A percentile compares a stretch with the other conserved stretches of the same genome.
phyloP scores from a whole-genome alignment of 2,888 invertebrate species.

The Notocelia uddmanniana region DNA sequence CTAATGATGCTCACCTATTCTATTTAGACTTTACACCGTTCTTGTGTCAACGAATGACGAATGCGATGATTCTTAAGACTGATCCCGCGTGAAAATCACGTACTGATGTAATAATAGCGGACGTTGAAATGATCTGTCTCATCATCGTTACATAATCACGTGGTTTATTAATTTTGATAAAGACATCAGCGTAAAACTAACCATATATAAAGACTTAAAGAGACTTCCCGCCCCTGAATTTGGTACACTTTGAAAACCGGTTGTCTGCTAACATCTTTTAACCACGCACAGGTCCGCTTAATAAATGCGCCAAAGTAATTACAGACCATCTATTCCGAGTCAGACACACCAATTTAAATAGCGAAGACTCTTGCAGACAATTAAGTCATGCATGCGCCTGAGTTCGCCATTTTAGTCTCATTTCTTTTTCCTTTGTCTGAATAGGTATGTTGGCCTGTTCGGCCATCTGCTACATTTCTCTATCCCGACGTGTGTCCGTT shows the following conservation, averaged over 20 bases:
- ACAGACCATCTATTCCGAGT: conserved; percentile 56
- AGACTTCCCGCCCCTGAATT: not conserved
- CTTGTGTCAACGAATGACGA: conserved; percentile 41
- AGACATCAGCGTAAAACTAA: not conserved
- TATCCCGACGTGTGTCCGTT: conserved; percentile 69
- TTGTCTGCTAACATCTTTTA: conserved; percentile 1
- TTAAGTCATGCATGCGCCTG: conserved; percentile 58
- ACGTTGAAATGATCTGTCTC: conserved; percentile 44
- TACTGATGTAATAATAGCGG: conserved; percentile 49
- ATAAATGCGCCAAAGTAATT: conserved; percentile 60
- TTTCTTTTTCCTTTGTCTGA: conserved; percentile 64
- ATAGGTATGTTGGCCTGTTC: too few species aligned
- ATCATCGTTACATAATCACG: conserved; percentile 47
- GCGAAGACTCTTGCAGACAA: conserved; percentile 54
- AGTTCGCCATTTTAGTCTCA: conserved; percentile 47
- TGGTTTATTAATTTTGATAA: conserved; percentile 39
- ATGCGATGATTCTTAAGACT: conserved; percentile 35
- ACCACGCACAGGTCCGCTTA: conserved; percentile 6
- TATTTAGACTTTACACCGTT: conserved; percentile 27
- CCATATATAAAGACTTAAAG: not conserved
- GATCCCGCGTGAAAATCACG: conserved; percentile 48
- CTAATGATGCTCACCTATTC: conserved; percentile 17
- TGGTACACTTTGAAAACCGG: conserved; percentile 1
- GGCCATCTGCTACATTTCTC: conserved; percentile 71
- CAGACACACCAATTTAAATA: conserved; percentile 59